Evolutionary conservation across 2,797 vertebrate genomes (phyloP).

Genomic region (Poliocrania exsul): DNA sequence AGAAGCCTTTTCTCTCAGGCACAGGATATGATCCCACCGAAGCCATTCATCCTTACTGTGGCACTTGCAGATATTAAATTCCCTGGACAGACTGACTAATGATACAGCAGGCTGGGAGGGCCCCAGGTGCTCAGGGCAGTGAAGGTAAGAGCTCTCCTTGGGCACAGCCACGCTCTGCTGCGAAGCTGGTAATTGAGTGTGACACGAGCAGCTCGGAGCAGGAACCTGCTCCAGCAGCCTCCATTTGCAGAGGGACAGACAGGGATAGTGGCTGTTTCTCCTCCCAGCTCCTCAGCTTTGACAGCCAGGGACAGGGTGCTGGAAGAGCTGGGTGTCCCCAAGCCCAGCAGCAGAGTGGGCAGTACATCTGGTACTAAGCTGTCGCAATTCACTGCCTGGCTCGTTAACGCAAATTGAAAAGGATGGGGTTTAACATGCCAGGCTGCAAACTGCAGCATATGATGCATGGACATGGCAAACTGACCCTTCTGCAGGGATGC

Average conservation of each 20-base stretch:
- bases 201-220: neutral
- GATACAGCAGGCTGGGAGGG: neutral
- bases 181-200: fast-evolving
- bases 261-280: neutral
- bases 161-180: neutral
- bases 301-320: neutral
- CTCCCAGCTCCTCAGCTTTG: neutral
- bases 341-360: neutral
- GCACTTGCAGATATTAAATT: constrained; percentile 2
- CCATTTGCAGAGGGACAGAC: neutral
- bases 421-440: neutral
- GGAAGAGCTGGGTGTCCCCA: neutral
- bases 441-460: neutral
- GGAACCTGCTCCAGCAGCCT: neutral
- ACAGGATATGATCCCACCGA: neutral
- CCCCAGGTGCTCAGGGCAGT: neutral
- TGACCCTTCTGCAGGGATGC: neutral
- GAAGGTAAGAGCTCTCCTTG: neutral
- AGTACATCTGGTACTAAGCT: neutral
- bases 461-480: neutral
- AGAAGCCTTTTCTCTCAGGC: neutral
- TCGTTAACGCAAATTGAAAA: neutral
- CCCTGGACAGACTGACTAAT: neutral
- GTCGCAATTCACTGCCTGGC: neutral
- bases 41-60: neutral